A percentile compares a stretch with the other conserved stretches of the same genome.
Evolutionary conservation across 2,888 invertebrate species (phyloP).

Genomic region (Salticus scenicus): DNA sequence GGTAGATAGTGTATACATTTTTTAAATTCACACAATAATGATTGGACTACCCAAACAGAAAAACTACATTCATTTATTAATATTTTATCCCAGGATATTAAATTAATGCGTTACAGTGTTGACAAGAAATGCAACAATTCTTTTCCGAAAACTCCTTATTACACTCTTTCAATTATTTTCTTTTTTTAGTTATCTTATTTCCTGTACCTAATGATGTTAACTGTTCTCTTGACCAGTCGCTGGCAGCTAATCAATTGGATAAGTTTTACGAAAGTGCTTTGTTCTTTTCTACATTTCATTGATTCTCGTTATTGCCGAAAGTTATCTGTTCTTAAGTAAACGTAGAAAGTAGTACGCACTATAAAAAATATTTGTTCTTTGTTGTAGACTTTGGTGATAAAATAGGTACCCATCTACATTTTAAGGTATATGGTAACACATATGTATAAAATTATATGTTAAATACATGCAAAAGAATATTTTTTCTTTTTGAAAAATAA

Average conservation of each 20-base stretch:
- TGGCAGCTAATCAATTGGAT: slow-evolving; percentile 57
- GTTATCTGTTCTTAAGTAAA: slow-evolving; percentile 31
- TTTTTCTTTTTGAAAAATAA: too few relatives aligned
- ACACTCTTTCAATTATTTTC: slow-evolving; percentile 51
- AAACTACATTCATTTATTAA: too few relatives aligned
- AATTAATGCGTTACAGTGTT: slow-evolving; percentile 64
- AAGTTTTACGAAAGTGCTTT: slow-evolving; percentile 13
- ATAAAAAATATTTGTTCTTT: too few relatives aligned
- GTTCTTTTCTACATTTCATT: slow-evolving; percentile 57
- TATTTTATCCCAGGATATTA: slow-evolving; percentile 54
- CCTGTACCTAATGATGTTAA: slow-evolving; percentile 50
- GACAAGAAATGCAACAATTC: slow-evolving; percentile 66
- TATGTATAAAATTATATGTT: too few relatives aligned
- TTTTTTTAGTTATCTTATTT: slow-evolving; percentile 30
- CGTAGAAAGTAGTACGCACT: background rate
- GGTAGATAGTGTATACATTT: too few relatives aligned
- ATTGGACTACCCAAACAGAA: too few relatives aligned
- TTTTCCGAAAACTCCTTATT: slow-evolving; percentile 67
- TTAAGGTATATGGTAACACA: too few relatives aligned
- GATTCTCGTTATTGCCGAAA: slow-evolving; percentile 62
- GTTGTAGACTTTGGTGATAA: too few relatives aligned
- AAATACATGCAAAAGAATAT: too few relatives aligned
- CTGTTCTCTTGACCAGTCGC: slow-evolving; percentile 59
- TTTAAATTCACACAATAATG: too few relatives aligned
- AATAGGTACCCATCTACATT: too few relatives aligned